A percentile compares a stretch with the other conserved stretches of the same genome.
Evolutionary conservation across 2,888 invertebrate genomes (phyloP).

Genomic region (Eristalis tenax): DNA sequence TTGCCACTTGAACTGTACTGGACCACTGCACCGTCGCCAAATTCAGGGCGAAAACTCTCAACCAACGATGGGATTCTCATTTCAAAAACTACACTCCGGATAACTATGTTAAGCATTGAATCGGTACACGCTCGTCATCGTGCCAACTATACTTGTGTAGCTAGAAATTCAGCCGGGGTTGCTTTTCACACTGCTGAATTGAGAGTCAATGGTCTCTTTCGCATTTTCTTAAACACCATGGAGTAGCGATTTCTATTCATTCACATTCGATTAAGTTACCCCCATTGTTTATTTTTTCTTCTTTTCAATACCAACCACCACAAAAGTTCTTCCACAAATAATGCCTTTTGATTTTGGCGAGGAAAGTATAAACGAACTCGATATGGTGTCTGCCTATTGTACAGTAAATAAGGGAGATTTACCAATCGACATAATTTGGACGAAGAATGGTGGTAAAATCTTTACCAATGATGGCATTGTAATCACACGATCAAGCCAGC

Average conservation of each 20-base stretch:
- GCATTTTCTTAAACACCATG: conserved; percentile 63
- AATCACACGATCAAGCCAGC: conserved; percentile 81
- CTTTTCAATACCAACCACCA: conserved; percentile 33
- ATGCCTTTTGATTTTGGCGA: conserved; percentile 88
- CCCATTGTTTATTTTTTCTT: conserved; percentile 32
- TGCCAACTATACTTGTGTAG: conserved; percentile 89
- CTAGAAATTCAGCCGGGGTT: conserved; percentile 86
- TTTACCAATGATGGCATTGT: conserved; percentile 83
- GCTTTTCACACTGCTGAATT: conserved; percentile 87
- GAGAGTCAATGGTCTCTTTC: conserved; percentile 86
- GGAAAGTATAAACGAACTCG: conserved; percentile 86
- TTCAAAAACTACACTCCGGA: conserved; percentile 85
- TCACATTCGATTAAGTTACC: conserved; percentile 56
- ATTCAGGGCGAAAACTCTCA: conserved; percentile 83
- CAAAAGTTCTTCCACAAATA: conserved; percentile 86
- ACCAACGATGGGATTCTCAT: conserved; percentile 84
- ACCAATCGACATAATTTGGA: conserved; percentile 89
- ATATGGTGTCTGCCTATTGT: conserved; percentile 87
- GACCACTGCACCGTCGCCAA: conserved; percentile 82
- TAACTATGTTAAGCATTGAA: conserved; percentile 87
- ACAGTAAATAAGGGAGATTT: conserved; percentile 89
- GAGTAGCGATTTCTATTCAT: conserved; percentile 18
- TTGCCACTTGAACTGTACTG: conserved; percentile 89
- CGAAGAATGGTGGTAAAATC: conserved; percentile 82
- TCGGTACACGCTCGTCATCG: conserved; percentile 86